These are phyloP conservation scores for Nibea albiflora DNA, from an alignment of 2,113 vertebrate genomes.

Conservation along the genomic window DNA sequence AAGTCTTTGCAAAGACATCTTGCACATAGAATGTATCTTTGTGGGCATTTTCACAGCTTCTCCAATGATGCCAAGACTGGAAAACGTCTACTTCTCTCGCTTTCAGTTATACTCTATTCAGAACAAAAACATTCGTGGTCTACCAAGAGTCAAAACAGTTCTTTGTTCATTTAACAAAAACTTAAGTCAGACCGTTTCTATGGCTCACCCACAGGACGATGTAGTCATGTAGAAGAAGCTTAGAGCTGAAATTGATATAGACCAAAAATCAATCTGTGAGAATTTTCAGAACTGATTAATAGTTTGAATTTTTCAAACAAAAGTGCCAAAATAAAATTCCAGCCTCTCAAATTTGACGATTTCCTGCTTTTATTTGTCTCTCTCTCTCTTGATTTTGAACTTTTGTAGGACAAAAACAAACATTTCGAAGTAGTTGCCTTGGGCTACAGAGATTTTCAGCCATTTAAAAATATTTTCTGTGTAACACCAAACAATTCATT, in stretches of 20 bases:
- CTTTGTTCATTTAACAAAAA: neutral
- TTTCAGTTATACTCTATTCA: neutral
- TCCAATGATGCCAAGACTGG: neutral
- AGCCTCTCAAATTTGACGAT: neutral
- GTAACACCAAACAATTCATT: neutral
- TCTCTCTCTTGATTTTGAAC: neutral
- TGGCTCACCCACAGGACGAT: neutral
- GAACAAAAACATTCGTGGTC: neutral
- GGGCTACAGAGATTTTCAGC: neutral
- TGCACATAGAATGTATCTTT: neutral
- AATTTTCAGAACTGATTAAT: neutral
- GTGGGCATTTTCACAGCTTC: neutral
- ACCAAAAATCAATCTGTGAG: neutral
- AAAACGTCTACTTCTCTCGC: neutral
- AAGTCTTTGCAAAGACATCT: neutral
- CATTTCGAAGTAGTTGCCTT: too few species aligned
- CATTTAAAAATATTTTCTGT: too few species aligned
- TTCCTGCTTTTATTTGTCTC: neutral
- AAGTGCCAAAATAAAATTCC: neutral
- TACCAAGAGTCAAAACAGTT: neutral
- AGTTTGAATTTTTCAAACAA: neutral
- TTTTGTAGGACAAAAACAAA: neutral
- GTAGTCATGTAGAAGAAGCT: neutral
- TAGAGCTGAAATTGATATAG: neutral
- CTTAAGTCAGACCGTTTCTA: neutral